A percentile compares a stretch with the other conserved stretches of the same genome.
phyloP scores from a whole-genome alignment of 2,113 vertebrate genomes.

The Malaclemys terrapin region DNA sequence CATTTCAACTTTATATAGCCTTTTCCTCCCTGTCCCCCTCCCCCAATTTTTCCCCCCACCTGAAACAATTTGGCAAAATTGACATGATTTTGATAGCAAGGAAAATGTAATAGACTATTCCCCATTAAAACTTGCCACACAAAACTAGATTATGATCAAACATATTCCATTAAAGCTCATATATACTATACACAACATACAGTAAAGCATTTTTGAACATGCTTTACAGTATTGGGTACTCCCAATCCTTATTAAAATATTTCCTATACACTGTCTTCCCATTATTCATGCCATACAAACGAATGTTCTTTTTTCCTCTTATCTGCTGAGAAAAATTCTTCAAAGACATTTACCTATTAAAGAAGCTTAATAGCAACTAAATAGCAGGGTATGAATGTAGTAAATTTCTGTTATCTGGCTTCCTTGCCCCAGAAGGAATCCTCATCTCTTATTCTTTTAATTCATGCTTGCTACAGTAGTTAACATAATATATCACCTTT shows the following conservation, averaged over 20 bases:
- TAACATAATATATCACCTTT: neutral
- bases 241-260: neutral
- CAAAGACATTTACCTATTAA: neutral
- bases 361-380: neutral
- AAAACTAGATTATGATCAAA: neutral
- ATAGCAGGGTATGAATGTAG: neutral
- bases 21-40: neutral
- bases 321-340: neutral
- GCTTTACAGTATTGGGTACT: neutral
- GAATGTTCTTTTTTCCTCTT: neutral
- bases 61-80: neutral
- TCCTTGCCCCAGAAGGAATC: fast-evolving
- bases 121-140: neutral
- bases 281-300: neutral
- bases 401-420: neutral
- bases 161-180: fast-evolving
- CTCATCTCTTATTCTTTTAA: neutral
- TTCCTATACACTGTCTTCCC: neutral
- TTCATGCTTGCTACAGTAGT: neutral
- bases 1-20: neutral
- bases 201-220: neutral
- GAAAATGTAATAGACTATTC: neutral
- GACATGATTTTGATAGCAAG: neutral
- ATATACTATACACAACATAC: fast-evolving
- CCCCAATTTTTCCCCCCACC: too few relatives aligned